These are phyloP conservation scores for Cyrtorhinus lividipennis DNA, from an alignment of 1,140 invertebrate genomes.

Conservation along the genomic window DNA sequence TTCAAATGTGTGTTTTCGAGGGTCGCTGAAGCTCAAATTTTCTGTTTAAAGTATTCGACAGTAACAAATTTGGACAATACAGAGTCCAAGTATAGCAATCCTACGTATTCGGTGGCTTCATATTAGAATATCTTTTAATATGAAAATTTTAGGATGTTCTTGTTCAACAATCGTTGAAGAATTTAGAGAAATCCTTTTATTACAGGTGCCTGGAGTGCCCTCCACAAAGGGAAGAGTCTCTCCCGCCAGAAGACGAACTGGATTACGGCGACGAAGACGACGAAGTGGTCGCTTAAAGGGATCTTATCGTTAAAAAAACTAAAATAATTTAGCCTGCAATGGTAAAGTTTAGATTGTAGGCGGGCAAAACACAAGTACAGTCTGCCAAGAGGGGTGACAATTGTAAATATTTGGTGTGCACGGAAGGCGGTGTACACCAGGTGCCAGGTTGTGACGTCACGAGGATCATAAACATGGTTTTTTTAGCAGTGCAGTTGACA, in stretches of 20 bases:
- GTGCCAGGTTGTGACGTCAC: background rate
- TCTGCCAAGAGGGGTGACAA: background rate
- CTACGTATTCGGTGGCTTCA: background rate
- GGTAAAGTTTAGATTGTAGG: background rate
- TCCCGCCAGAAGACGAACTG: background rate
- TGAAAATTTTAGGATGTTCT: background rate
- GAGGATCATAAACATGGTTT: too few relatives aligned
- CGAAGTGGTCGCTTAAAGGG: background rate
- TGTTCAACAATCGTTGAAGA: background rate
- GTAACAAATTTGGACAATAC: too few relatives aligned
- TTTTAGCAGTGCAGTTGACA: too few relatives aligned
- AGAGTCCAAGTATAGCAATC: background rate
- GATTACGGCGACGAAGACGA: background rate
- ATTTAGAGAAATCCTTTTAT: background rate
- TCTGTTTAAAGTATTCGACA: background rate
- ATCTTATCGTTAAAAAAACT: too few relatives aligned
- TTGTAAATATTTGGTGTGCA: background rate
- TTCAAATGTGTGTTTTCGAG: background rate
- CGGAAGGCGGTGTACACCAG: background rate
- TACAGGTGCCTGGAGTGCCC: conserved; percentile 1
- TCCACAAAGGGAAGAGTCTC: background rate
- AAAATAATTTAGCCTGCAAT: too few relatives aligned
- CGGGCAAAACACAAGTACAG: background rate
- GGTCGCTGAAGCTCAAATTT: background rate
- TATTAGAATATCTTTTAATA: background rate